These are phyloP conservation scores for Tenualosa thibaudeaui DNA, from an alignment of 2,797 vertebrate genomes.

Conservation along the genomic window DNA sequence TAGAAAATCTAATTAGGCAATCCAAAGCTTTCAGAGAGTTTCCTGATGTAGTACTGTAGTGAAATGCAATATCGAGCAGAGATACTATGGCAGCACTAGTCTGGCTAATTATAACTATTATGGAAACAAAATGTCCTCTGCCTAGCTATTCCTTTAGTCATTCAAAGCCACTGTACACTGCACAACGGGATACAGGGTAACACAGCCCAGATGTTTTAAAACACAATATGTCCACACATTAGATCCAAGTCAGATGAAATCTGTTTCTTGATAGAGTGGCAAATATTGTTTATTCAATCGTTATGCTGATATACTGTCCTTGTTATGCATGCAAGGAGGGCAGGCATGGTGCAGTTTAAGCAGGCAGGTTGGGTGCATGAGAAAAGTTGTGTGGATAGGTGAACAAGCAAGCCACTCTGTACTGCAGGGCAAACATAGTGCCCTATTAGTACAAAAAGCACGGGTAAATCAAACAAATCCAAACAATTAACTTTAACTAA, in stretches of 20 bases:
- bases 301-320: background rate
- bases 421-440: background rate
- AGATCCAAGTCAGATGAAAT: background rate
- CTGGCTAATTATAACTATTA: background rate
- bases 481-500: background rate
- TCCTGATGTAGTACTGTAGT: no score
- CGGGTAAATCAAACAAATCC: background rate
- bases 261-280: background rate
- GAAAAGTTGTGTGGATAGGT: background rate
- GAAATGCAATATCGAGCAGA: no score
- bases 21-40: no score
- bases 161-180: background rate
- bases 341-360: background rate
- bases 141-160: background rate
- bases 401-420: background rate
- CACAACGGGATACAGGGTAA: background rate
- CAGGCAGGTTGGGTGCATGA: background rate
- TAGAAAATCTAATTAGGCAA: no score
- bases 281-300: background rate
- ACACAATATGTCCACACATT: background rate
- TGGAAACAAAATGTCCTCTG: background rate
- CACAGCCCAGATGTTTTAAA: background rate
- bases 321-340: conserved; percentile 11
- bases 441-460: background rate
- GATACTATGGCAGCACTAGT: no score